Evolutionary conservation across 1,140 invertebrate species (phyloP).

Genomic region (Zaprionus kolodkinae): DNA sequence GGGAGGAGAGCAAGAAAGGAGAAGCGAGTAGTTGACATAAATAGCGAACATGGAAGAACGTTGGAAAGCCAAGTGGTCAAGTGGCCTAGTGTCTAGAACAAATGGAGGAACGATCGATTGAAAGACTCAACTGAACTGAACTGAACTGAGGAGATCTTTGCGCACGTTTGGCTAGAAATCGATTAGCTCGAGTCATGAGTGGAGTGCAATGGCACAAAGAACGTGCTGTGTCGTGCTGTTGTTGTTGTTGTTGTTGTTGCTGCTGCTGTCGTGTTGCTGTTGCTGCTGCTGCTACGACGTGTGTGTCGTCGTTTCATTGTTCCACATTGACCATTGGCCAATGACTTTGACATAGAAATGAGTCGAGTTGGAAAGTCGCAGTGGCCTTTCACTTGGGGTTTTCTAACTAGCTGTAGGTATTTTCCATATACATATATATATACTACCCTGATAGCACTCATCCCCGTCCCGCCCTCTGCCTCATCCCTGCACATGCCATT

Average conservation of each 20-base stretch:
- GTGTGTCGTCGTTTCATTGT: slow-evolving; percentile 67
- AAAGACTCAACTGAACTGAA: slow-evolving; percentile 20
- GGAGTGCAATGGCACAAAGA: slow-evolving; percentile 51
- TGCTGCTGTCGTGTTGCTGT: too few species aligned
- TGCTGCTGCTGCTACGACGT: slow-evolving; percentile 15
- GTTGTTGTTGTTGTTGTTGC: slow-evolving; percentile 16
- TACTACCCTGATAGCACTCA: background rate
- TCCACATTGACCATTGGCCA: slow-evolving; percentile 70
- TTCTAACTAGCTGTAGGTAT: slow-evolving; percentile 21
- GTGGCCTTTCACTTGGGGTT: slow-evolving; percentile 59
- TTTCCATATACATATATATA: slow-evolving; percentile 9
- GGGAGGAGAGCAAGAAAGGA: background rate
- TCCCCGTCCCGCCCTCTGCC: background rate
- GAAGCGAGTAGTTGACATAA: slow-evolving; percentile 56
- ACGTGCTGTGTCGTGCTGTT: slow-evolving; percentile 38
- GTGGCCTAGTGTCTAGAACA: slow-evolving; percentile 54
- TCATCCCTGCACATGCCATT: slow-evolving; percentile 48
- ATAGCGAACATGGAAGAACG: slow-evolving; percentile 41
- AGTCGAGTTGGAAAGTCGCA: slow-evolving; percentile 34
- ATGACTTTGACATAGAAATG: slow-evolving; percentile 79
- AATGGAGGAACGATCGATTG: slow-evolving; percentile 50
- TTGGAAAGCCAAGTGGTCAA: slow-evolving; percentile 70
- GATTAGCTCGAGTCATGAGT: slow-evolving; percentile 66
- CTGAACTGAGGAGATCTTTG: slow-evolving; percentile 1
- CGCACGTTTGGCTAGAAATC: slow-evolving; percentile 76